phyloP scores from a whole-genome alignment of 2,888 invertebrate genomes.

The Agrochola circellaris region DNA sequence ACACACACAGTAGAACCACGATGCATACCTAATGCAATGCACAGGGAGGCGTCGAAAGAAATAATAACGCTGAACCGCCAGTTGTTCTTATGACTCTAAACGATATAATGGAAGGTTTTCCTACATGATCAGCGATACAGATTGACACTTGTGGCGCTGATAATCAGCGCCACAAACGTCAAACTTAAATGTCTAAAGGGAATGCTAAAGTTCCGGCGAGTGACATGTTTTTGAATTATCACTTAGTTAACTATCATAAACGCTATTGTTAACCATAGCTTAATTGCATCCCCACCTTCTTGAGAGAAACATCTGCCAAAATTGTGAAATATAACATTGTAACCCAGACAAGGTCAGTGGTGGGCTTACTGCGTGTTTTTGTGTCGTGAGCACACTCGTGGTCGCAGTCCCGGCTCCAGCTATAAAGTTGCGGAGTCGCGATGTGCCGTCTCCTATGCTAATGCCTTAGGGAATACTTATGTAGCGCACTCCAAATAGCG shows the following conservation, averaged over 20 bases:
- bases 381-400: not conserved
- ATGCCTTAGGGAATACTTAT: slow-evolving; percentile 51
- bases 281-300: not conserved
- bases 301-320: not conserved
- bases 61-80: not conserved
- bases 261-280: not conserved
- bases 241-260: not conserved
- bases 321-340: not conserved
- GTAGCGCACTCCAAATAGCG: slow-evolving; percentile 36
- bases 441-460: slow-evolving; percentile 60
- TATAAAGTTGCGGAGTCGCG: slow-evolving; percentile 22
- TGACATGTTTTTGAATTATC: not conserved
- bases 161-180: not conserved
- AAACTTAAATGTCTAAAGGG: not conserved
- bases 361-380: not conserved
- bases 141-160: too few species aligned
- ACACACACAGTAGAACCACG: not conserved
- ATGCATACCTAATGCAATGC: not conserved
- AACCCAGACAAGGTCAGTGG: not conserved
- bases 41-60: not conserved
- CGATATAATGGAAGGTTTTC: not conserved
- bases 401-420: not conserved
- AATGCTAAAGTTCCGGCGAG: not conserved
- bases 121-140: not conserved
- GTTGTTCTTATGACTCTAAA: slow-evolving; percentile 1